Conservation (phyloP, 2,797 vertebrate species). For the Sebastolobus alascanus region DNA sequence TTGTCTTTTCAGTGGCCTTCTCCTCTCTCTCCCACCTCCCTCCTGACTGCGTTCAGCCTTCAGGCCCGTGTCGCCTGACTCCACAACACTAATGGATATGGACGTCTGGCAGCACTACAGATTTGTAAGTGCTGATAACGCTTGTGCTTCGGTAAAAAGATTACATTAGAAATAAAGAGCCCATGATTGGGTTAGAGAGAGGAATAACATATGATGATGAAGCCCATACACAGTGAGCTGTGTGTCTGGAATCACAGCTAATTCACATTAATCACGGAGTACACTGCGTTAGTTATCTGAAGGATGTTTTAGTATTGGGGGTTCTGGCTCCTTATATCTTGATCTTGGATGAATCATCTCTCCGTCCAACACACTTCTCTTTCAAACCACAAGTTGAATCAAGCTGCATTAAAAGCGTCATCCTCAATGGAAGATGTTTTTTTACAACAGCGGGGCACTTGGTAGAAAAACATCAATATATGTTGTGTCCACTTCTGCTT, state of each 20-base stretch:
- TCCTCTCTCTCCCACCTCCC: conserved; percentile 44
- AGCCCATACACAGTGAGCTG: conserved; percentile 48
- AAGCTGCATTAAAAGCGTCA: conserved; percentile 37
- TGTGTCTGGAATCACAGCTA: conserved; percentile 55
- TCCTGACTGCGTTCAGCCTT: conserved; percentile 61
- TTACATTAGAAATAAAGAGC: conserved; percentile 75
- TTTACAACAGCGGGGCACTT: conserved; percentile 23
- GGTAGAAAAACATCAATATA: conserved; percentile 20
- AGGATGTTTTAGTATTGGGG: conserved; percentile 55
- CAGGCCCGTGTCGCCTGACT: conserved; percentile 63
- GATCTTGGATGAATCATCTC: conserved; percentile 58
- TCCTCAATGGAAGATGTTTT: conserved; percentile 50
- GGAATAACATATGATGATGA: conserved; percentile 71
- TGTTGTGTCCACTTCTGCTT: conserved; percentile 38
- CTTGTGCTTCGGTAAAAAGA: conserved; percentile 70
- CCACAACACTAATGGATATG: conserved; percentile 73
- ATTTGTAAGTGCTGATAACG: conserved; percentile 74
- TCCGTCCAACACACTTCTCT: conserved; percentile 26
- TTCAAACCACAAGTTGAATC: conserved; percentile 46
- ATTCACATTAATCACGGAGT: conserved; percentile 52
- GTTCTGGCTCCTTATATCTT: conserved; percentile 65
- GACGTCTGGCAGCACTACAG: conserved; percentile 73
- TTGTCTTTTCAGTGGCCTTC: conserved; percentile 59
- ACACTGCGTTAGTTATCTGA: conserved; percentile 56
- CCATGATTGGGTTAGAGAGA: conserved; percentile 72